A percentile compares a stretch with the other conserved stretches of the same genome.
Conservation (phyloP, 2,113 vertebrate species). For the Microtus ochrogaster region DNA sequence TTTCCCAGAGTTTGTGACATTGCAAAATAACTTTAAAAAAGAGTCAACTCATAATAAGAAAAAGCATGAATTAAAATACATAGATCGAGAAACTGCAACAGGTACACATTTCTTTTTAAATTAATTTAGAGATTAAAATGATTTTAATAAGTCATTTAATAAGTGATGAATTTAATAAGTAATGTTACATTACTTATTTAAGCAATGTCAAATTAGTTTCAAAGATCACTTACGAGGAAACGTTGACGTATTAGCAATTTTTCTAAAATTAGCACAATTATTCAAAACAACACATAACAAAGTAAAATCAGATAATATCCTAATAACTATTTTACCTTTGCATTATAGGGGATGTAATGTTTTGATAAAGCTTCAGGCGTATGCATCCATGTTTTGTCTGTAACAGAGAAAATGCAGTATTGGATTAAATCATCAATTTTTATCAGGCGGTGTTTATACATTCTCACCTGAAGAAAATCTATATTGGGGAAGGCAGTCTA, state of each 20-base stretch:
- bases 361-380: slow-evolving; percentile 98
- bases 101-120: not conserved
- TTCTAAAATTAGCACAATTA: slow-evolving; percentile 10
- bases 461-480: not conserved
- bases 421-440: not conserved
- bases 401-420: slow-evolving; percentile 86
- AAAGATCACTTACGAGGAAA: not conserved
- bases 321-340: slow-evolving; percentile 90
- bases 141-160: not conserved
- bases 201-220: not conserved
- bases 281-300: not conserved
- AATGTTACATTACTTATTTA: not conserved
- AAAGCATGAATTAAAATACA: not conserved
- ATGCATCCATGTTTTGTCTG: slow-evolving; percentile 99
- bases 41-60: slow-evolving; percentile 9
- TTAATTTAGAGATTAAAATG: not conserved
- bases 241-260: not conserved
- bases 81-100: not conserved
- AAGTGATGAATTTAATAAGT: too few species aligned
- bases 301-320: slow-evolving; percentile 16
- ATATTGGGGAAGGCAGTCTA: not conserved
- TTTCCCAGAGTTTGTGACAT: not conserved
- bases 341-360: slow-evolving; percentile 98
- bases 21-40: not conserved
- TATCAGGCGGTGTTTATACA: not conserved